These are phyloP conservation scores for Sphaerophoria rueppellii DNA, from an alignment of 2,888 invertebrate species.

Conservation along the genomic window DNA sequence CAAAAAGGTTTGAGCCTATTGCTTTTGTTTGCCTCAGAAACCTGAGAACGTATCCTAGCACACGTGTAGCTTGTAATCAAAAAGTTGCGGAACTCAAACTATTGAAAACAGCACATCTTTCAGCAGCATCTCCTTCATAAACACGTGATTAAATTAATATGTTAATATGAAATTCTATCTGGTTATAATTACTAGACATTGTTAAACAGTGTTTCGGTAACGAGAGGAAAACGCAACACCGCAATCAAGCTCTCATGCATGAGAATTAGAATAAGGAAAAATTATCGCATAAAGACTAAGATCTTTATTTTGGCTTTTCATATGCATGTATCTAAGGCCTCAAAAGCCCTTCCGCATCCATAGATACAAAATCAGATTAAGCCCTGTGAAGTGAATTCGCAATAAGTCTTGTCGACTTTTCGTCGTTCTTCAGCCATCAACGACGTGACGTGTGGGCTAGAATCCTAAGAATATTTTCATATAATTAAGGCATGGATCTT, in stretches of 20 bases:
- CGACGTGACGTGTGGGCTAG: neutral
- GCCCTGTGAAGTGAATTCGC: constrained; percentile 41
- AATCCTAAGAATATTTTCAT: constrained; percentile 26
- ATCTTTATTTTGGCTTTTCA: constrained; percentile 35
- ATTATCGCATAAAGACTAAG: neutral
- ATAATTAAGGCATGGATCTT: constrained; percentile 18
- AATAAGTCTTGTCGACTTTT: neutral
- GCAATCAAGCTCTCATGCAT: constrained; percentile 9
- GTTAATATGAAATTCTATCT: too few relatives aligned
- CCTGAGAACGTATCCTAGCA: too few relatives aligned
- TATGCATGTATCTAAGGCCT: neutral
- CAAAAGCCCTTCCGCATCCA: neutral
- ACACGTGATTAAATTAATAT: too few relatives aligned
- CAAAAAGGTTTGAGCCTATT: too few relatives aligned
- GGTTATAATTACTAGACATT: too few relatives aligned
- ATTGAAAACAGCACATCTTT: too few relatives aligned
- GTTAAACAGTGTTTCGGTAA: neutral
- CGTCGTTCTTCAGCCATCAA: neutral
- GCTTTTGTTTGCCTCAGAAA: too few relatives aligned
- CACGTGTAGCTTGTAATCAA: too few relatives aligned
- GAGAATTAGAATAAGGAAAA: neutral
- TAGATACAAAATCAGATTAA: constrained; percentile 14
- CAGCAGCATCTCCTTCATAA: too few relatives aligned
- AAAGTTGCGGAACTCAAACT: too few relatives aligned
- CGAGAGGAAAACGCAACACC: neutral